Conservation (phyloP, 2,113 vertebrate species). For the Scolopax mira region DNA sequence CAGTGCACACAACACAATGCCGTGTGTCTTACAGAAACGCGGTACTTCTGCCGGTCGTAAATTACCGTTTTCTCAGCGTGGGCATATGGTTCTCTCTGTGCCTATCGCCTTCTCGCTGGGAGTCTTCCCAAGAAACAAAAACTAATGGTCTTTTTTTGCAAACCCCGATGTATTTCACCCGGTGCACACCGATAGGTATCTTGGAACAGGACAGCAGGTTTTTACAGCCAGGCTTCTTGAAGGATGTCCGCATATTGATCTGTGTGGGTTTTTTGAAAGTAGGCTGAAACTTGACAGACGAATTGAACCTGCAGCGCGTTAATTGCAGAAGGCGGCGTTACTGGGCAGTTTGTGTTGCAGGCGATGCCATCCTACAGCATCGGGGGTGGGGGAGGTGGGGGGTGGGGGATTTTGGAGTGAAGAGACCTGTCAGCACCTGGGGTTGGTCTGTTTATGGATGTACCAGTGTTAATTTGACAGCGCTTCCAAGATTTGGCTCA, state of each 20-base stretch:
- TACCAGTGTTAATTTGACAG: not conserved
- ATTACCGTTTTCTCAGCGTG: not conserved
- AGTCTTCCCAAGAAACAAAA: not conserved
- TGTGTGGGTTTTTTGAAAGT: fast-evolving
- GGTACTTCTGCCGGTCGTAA: not conserved
- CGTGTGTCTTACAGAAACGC: not conserved
- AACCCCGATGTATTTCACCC: not conserved
- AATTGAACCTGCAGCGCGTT: not conserved
- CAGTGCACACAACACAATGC: fast-evolving
- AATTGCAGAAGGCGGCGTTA: not conserved
- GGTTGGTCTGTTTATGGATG: not conserved
- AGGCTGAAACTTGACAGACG: not conserved
- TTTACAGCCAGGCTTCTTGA: not conserved
- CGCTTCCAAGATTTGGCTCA: not conserved
- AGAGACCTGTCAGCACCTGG: not conserved
- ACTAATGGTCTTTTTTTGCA: not conserved
- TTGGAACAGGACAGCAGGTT: not conserved
- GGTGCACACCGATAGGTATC: not conserved
- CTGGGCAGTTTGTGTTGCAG: too few species aligned
- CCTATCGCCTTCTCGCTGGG: not conserved
- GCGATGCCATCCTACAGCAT: not conserved
- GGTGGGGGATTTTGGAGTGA: not conserved
- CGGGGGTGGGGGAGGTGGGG: too few species aligned
- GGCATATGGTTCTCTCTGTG: not conserved
- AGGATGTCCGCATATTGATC: not conserved